Base-by-base conservation (phyloP, 2,797 vertebrate species). In the Discoglossus pictus region DNA sequence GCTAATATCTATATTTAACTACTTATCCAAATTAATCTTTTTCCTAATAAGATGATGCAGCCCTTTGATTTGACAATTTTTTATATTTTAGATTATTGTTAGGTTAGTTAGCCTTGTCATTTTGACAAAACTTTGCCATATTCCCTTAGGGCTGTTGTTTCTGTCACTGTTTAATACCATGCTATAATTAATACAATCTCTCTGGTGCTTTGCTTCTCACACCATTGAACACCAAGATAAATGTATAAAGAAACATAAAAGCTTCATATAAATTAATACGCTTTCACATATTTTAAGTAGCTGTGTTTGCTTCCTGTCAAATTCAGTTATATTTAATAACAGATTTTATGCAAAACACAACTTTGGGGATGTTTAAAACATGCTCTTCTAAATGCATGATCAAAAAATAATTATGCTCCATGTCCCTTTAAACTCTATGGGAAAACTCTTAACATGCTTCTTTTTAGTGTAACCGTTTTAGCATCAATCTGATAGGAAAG, bases 31-130 rank as follows among this genome's bases (percentile, higher is more conserved):
- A n/a, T n/a, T n/a, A n/a, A n/a, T n/a, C n/a, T n/a, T n/a, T n/a
- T n/a, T n/a, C n/a, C n/a, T n/a, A n/a, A n/a, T n/a, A n/a, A n/a
- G n/a, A n/a, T n/a, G n/a, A n/a, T n/a, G n/a, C n/a, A n/a, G n/a
- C n/a, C n/a, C n/a, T n/a, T n/a, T n/a, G n/a, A n/a, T n/a, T n/a
- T n/a, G n/a, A n/a, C n/a, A n/a, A n/a, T n/a, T n/a, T n/a, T n/a
- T n/a, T n/a, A n/a, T 48, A 66, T 66, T 36, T 65, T 24, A 46
- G 34, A 53, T 66, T 58, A 66, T 67, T 58, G n/a, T 60, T 9
- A 67, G 55, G 65, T 67, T 43, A 67, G 36, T 51, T 15, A 15
- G 46, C 17, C 52, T 59, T 67, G 46, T 60, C 52, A 50, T 42
- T 59, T 27, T 51, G 48, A 60, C 13, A 43, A 60, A 65, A 58